A percentile compares a stretch with the other conserved stretches of the same genome.
phyloP scores from a whole-genome alignment of 2,888 invertebrate species.

The Drosophila antonietae region DNA sequence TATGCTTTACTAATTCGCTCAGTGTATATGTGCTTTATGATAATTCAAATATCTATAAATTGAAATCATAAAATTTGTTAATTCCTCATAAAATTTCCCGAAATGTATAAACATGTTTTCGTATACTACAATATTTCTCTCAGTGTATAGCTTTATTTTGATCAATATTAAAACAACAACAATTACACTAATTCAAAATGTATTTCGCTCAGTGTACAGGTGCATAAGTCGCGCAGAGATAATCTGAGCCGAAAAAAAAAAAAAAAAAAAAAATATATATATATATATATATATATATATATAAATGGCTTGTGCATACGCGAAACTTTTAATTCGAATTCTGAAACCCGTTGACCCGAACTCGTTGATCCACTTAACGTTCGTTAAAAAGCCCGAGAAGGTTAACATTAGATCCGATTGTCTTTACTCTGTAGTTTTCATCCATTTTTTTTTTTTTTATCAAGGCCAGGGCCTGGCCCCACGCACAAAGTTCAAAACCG shows the following conservation, averaged over 20 bases:
- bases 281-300: neutral
- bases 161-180: too few relatives aligned
- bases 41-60: too few relatives aligned
- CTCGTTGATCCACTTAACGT: conserved; percentile 53
- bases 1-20: too few relatives aligned
- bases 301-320: conserved; percentile 7
- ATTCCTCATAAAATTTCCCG: too few relatives aligned
- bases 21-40: too few relatives aligned
- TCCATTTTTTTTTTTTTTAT: conserved; percentile 7
- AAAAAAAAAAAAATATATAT: too few relatives aligned
- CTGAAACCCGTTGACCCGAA: conserved; percentile 61
- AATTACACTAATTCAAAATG: too few relatives aligned
- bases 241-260: conserved; percentile 5
- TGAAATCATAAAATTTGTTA: too few relatives aligned
- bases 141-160: neutral
- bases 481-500: conserved; percentile 45
- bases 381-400: conserved; percentile 25
- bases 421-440: neutral
- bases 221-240: conserved; percentile 16
- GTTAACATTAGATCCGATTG: conserved; percentile 33
- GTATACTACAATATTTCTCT: neutral
- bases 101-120: too few relatives aligned
- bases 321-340: conserved; percentile 34
- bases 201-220: conserved; percentile 8
- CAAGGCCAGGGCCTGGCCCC: conserved; percentile 40